Conservation (phyloP, 2,797 vertebrate genomes). For the Halcyon smyrnensis region DNA sequence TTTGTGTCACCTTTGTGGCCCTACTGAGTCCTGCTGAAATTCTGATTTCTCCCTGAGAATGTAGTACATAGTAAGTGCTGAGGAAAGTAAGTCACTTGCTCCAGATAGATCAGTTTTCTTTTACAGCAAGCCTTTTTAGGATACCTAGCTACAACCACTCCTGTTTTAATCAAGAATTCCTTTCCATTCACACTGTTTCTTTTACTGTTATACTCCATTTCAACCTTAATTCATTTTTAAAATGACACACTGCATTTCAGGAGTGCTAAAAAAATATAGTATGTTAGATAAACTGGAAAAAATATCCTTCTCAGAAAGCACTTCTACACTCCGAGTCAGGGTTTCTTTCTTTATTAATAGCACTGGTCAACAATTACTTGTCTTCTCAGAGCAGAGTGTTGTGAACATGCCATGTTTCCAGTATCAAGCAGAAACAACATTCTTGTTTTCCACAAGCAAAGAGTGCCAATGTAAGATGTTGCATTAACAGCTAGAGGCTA, state of each 20-base stretch:
- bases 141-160: neutral
- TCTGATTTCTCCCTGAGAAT: neutral
- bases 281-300: neutral
- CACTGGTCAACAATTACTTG: constrained; percentile 18
- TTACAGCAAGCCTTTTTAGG: neutral
- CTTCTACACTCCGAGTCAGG: neutral
- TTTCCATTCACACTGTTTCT: neutral
- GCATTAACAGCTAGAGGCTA: constrained; percentile 8
- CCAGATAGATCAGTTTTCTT: neutral
- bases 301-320: neutral
- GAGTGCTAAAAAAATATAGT: neutral
- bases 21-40: neutral
- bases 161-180: neutral
- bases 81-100: neutral
- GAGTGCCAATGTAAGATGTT: neutral
- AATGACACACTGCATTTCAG: neutral
- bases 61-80: neutral
- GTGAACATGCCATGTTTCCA: neutral
- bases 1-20: neutral
- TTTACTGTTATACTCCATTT: neutral
- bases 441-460: constrained; percentile 6
- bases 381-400: neutral
- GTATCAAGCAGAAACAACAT: neutral
- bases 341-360: constrained; percentile 35
- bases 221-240: neutral